Conservation (phyloP, 2,797 vertebrate genomes). For the Syngnathus acus region DNA sequence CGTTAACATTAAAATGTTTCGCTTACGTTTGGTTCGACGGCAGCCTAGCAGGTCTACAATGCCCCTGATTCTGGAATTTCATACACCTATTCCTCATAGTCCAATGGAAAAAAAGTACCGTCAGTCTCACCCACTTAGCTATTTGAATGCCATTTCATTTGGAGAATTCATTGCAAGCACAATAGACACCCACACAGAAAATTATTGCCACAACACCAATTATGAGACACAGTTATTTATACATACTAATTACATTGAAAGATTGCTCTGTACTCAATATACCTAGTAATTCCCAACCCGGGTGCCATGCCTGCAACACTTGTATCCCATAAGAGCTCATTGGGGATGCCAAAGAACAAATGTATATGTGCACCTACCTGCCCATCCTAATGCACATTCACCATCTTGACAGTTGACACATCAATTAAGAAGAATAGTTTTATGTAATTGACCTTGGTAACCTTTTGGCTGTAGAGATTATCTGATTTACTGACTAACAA, state of each 20-base stretch:
- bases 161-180: background rate
- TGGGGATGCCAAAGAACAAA: background rate
- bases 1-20: too few species aligned
- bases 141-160: background rate
- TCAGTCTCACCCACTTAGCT: background rate
- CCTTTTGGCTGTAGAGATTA: background rate
- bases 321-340: background rate
- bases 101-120: background rate
- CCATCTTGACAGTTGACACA: too few species aligned
- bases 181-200: background rate
- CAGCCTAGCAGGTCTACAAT: too few species aligned
- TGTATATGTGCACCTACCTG: too few species aligned
- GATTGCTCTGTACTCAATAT: background rate
- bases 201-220: background rate
- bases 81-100: background rate
- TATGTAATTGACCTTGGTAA: background rate
- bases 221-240: background rate
- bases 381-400: too few species aligned
- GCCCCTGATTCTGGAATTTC: too few species aligned
- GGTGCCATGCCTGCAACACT: background rate
- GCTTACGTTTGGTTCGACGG: too few species aligned
- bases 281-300: background rate
- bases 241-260: conserved; percentile 1
- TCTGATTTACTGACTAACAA: conserved; percentile 9
- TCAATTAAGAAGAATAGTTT: background rate